Conservation (phyloP, 2,113 vertebrate genomes). For the Engraulis encrasicolus region DNA sequence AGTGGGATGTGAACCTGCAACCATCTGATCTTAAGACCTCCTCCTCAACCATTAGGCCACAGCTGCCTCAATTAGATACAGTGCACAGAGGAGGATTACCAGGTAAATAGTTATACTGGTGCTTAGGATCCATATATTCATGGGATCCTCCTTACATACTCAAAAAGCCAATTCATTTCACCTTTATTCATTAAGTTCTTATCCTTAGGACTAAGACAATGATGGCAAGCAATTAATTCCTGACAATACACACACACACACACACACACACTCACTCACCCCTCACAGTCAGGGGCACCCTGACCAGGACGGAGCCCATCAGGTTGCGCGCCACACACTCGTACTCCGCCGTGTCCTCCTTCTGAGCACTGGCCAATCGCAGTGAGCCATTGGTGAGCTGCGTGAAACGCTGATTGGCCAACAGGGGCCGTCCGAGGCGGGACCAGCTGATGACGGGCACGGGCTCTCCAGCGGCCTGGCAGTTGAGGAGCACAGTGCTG, state of each 20-base stretch:
- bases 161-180: too few relatives aligned
- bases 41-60: too few relatives aligned
- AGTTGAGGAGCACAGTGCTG: constrained; percentile 80
- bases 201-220: too few relatives aligned
- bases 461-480: constrained; percentile 89
- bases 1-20: too few relatives aligned
- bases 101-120: too few relatives aligned
- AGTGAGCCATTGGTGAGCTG: constrained; percentile 84
- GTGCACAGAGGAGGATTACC: too few relatives aligned
- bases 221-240: too few relatives aligned
- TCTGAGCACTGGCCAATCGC: constrained; percentile 74
- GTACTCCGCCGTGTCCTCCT: constrained; percentile 89
- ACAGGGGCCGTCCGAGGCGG: constrained; percentile 76
- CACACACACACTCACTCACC: constrained; percentile 72
- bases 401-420: constrained; percentile 70
- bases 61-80: too few relatives aligned
- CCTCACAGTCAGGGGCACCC: constrained; percentile 82
- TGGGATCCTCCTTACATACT: too few relatives aligned
- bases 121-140: too few relatives aligned
- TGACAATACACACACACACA: not conserved
- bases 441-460: constrained; percentile 83
- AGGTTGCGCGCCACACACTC: constrained; percentile 91
- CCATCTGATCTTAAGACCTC: too few relatives aligned
- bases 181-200: too few relatives aligned
- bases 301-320: constrained; percentile 84